Evolutionary conservation across 2,888 invertebrate genomes (phyloP).

Genomic region (Mantis religiosa): DNA sequence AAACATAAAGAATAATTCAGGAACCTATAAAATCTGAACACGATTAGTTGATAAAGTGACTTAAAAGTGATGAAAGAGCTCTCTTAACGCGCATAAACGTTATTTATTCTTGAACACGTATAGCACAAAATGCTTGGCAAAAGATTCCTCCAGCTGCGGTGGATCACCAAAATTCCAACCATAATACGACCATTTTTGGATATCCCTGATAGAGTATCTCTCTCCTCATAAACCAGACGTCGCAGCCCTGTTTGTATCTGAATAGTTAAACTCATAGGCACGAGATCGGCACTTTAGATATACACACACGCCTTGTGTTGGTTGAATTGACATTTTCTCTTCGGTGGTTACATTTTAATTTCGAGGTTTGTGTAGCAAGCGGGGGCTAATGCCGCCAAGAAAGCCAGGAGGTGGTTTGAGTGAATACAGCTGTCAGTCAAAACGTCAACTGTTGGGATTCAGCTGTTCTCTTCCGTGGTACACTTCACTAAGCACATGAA

Average conservation of each 20-base stretch:
- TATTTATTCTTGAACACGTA: too few relatives aligned
- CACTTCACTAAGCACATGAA: background rate
- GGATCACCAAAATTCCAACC: background rate
- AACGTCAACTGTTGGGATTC: background rate
- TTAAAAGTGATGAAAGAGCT: too few relatives aligned
- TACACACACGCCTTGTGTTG: background rate
- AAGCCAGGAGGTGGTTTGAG: background rate
- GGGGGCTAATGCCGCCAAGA: background rate
- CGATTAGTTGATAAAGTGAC: too few relatives aligned
- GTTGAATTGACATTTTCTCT: background rate
- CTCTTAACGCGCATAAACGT: too few relatives aligned
- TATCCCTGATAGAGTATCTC: background rate
- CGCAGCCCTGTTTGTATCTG: background rate
- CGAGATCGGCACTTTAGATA: background rate
- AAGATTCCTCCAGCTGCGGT: too few relatives aligned
- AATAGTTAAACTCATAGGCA: background rate
- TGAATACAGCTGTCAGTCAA: slow-evolving; percentile 22
- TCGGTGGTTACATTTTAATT: background rate
- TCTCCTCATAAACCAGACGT: background rate
- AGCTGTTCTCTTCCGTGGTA: background rate
- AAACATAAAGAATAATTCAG: too few relatives aligned
- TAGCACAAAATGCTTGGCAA: too few relatives aligned
- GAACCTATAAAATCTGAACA: too few relatives aligned
- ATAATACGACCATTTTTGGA: background rate
- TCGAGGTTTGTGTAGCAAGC: background rate